phyloP scores from a whole-genome alignment of 2,888 invertebrate genomes.

The Macrosoma leucophasiata region DNA sequence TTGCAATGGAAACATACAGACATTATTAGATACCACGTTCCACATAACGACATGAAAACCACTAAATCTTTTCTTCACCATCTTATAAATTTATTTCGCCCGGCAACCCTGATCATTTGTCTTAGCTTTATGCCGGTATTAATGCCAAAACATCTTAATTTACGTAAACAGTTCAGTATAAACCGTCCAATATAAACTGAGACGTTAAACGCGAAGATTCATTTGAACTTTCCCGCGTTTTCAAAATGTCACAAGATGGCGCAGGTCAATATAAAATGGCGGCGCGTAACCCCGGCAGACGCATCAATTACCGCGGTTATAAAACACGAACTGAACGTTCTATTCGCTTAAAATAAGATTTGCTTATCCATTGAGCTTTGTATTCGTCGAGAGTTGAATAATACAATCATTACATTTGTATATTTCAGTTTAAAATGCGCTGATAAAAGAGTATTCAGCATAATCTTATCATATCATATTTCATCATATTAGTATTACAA shows the following conservation, averaged over 20 bases:
- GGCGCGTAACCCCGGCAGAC: slow-evolving; percentile 11
- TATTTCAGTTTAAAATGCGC: too few relatives aligned
- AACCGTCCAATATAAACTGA: slow-evolving; percentile 19
- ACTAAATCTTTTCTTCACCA: slow-evolving; percentile 8
- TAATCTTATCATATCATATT: too few relatives aligned
- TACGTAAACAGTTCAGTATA: slow-evolving; percentile 22
- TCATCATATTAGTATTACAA: too few relatives aligned
- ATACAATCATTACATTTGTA: slow-evolving; percentile 6
- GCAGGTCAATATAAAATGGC: slow-evolving; percentile 22
- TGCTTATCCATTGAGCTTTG: slow-evolving; percentile 16
- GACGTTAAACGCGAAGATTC: slow-evolving; percentile 15
- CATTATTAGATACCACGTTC: too few relatives aligned
- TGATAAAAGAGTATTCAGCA: too few relatives aligned
- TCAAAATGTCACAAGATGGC: slow-evolving; percentile 12
- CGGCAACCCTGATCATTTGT: slow-evolving; percentile 20
- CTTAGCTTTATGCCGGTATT: slow-evolving; percentile 18
- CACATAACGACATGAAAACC: slow-evolving; percentile 7
- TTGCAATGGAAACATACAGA: too few relatives aligned
- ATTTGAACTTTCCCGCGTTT: slow-evolving; percentile 13
- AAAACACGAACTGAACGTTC: slow-evolving; percentile 7
- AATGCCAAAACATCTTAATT: slow-evolving; percentile 28
- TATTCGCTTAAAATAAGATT: slow-evolving; percentile 13
- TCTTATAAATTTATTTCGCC: slow-evolving; percentile 14
- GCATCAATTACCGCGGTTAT: slow-evolving; percentile 23
- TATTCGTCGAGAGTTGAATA: slow-evolving; percentile 9